These are phyloP conservation scores for Lasioglossum albipes DNA, from an alignment of 1,140 invertebrate species.

Conservation along the genomic window DNA sequence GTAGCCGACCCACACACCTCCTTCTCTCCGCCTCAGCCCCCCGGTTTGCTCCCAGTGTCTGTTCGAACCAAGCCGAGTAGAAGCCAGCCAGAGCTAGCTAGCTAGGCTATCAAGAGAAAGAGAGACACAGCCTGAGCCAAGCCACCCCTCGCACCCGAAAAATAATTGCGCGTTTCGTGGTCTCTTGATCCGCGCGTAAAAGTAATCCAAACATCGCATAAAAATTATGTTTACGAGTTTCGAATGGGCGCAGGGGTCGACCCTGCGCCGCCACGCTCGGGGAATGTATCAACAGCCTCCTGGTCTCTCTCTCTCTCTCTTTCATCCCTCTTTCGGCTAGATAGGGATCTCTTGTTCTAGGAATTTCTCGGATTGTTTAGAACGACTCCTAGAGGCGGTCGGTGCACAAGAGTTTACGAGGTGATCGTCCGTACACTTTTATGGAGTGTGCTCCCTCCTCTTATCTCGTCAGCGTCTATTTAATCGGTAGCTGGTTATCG, in stretches of 20 bases:
- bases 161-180: constrained; percentile 78
- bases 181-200: constrained; percentile 74
- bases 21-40: constrained; percentile 37
- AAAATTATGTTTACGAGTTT: constrained; percentile 80
- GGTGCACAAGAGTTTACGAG: constrained; percentile 22
- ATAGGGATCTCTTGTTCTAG: constrained; percentile 51
- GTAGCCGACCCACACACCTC: constrained; percentile 43
- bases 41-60: background rate
- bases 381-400: constrained; percentile 3
- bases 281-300: constrained; percentile 31
- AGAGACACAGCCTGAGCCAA: background rate
- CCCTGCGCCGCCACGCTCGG: constrained; percentile 7
- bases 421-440: constrained; percentile 31
- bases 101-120: background rate
- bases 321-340: constrained; percentile 4
- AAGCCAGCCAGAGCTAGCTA: background rate
- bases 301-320: too few relatives aligned
- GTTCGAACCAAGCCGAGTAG: constrained; percentile 27
- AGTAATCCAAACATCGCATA: constrained; percentile 78
- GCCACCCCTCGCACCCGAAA: constrained; percentile 45
- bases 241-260: constrained; percentile 65
- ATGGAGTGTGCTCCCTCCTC: constrained; percentile 10
- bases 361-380: constrained; percentile 39
- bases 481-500: constrained; percentile 2
- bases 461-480: constrained; percentile 17